phyloP scores from a whole-genome alignment of 2,888 invertebrate species.

The Hirtodrosophila alboralis region DNA sequence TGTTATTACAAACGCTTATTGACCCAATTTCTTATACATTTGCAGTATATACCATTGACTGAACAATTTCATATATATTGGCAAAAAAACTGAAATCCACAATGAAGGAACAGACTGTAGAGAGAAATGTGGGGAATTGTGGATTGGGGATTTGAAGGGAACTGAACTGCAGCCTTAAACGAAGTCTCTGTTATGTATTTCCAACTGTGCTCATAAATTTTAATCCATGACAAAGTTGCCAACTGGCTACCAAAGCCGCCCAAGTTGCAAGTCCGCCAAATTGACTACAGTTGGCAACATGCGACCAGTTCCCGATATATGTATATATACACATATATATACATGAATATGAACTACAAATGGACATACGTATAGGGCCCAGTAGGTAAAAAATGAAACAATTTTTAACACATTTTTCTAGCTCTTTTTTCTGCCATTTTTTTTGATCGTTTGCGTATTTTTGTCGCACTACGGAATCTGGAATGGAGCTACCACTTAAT shows the following conservation, averaged over 20 bases:
- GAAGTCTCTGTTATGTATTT: conserved; percentile 33
- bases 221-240: conserved; percentile 68
- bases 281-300: conserved; percentile 58
- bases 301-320: conserved; percentile 26
- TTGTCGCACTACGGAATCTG: conserved; percentile 26
- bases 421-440: conserved; percentile 29
- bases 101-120: background rate
- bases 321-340: too few relatives aligned
- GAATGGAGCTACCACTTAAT: conserved; percentile 25
- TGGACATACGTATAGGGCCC: conserved; percentile 34
- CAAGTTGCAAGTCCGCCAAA: conserved; percentile 55
- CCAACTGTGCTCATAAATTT: conserved; percentile 62
- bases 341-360: conserved; percentile 69
- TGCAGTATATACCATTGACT: conserved; percentile 52
- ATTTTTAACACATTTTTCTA: conserved; percentile 65
- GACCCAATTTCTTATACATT: conserved; percentile 61
- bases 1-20: conserved; percentile 67
- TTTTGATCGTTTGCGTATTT: conserved; percentile 44
- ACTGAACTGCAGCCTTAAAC: conserved; percentile 32
- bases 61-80: conserved; percentile 24
- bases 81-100: conserved; percentile 2
- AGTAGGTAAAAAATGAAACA: conserved; percentile 40
- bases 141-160: background rate
- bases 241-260: conserved; percentile 57
- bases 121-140: background rate